Evolutionary conservation across 2,888 invertebrate species (phyloP).

Genomic region (Vandiemenella viatica): DNA sequence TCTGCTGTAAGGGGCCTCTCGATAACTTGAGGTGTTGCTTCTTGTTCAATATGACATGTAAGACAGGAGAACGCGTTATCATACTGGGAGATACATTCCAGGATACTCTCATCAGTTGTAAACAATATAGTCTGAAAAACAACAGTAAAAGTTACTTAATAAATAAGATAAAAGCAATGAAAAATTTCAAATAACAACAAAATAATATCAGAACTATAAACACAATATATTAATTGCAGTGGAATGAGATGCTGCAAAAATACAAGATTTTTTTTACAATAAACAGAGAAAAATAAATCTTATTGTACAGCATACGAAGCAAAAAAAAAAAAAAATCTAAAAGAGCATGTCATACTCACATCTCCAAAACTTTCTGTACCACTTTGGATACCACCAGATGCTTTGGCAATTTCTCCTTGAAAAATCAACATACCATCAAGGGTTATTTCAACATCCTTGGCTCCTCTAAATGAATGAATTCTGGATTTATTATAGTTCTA

Average conservation of each 20-base stretch:
- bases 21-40: neutral
- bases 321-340: neutral
- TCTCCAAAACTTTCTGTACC: conserved; percentile 54
- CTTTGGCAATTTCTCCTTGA: conserved; percentile 64
- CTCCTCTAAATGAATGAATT: conserved; percentile 67
- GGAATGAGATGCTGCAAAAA: too few species aligned
- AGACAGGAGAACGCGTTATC: conserved; percentile 31
- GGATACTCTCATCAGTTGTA: conserved; percentile 57
- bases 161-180: neutral
- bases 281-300: neutral
- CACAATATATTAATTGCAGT: too few species aligned
- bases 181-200: conserved; percentile 1
- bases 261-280: neutral
- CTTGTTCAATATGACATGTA: neutral
- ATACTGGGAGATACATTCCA: conserved; percentile 42
- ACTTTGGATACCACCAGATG: conserved; percentile 57
- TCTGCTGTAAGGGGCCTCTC: conserved; percentile 47
- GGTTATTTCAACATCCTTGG: conserved; percentile 49
- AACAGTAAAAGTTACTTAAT: conserved; percentile 2
- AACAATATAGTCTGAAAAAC: conserved; percentile 66
- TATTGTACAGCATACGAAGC: neutral
- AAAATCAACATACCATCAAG: conserved; percentile 56
- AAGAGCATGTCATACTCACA: conserved; percentile 31
- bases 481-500: conserved; percentile 82
- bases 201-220: neutral